A percentile compares a stretch with the other conserved stretches of the same genome.
Evolutionary conservation across 1,140 invertebrate species (phyloP).

Genomic region (Glossosoma conforme): DNA sequence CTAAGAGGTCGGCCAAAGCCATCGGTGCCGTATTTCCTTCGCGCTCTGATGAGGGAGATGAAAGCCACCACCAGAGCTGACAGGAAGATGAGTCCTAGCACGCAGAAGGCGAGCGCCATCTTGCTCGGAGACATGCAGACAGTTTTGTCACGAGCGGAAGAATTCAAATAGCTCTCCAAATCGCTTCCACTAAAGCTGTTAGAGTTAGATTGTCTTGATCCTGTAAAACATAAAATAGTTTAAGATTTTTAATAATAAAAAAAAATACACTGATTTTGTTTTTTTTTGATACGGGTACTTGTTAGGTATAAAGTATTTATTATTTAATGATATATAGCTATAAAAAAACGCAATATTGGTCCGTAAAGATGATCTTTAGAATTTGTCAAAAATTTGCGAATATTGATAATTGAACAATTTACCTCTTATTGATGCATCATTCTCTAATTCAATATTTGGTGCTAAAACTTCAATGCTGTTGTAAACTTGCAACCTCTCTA

Average conservation of each 20-base stretch:
- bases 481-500: constrained; percentile 67
- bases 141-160: constrained; percentile 51
- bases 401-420: no score
- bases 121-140: constrained; percentile 68
- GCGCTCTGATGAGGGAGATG: constrained; percentile 56
- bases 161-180: constrained; percentile 13
- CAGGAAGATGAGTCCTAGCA: constrained; percentile 62
- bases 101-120: constrained; percentile 64
- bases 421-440: constrained; percentile 51
- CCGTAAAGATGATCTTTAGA: not conserved
- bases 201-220: constrained; percentile 17
- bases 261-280: no score
- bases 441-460: constrained; percentile 65
- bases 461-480: constrained; percentile 74
- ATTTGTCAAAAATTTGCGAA: not conserved
- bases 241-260: no score
- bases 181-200: constrained; percentile 19
- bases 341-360: no score
- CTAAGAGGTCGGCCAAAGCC: constrained; percentile 47
- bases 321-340: no score
- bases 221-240: constrained; percentile 18
- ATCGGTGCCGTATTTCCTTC: constrained; percentile 43
- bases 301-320: no score
- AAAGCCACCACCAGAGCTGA: constrained; percentile 61
- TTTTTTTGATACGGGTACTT: no score